Base-by-base conservation (phyloP, 2,888 invertebrate species). In the Tanypteryx hageni region DNA sequence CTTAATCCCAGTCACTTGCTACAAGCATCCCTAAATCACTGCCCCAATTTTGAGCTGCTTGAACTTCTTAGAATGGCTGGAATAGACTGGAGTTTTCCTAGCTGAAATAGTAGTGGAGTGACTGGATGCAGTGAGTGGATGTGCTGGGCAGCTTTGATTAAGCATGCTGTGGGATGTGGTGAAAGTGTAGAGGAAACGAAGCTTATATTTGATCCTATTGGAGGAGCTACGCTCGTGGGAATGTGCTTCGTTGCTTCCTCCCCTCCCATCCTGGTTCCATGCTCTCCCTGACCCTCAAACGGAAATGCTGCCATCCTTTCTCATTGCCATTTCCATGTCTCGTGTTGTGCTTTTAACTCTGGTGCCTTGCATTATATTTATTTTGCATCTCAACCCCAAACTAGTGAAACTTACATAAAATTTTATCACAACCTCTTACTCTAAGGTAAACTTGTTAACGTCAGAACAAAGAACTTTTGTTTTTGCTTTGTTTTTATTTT, bases 141-240 rank as follows among this genome's bases (percentile, higher is more conserved):
- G 92, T 91, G 92, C 64, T 92, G 56, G 91, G 83, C 91, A 92
- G 89, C 92, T 76, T 92, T 89, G 64, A 89, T 89, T 64, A 89
- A 93, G 94, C 93, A 93, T 95, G 95, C 95, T 95, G 95, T 95
- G 95, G 95, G 94, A 94, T 95, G 94, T 94, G 95, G 95, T 94
- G 95, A 95, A 95, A 94, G 94, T 94, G 94, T 94, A 94, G 94
- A 81, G 89, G 92, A 92, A 82, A 82, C 57, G 92, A 81, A 82
- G 82, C 92, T 84, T 92, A 83, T 82, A 56, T 92, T 82, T 92
- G 89, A 89, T 64, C 89, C 89, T 89, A 64, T 89, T 68, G 61
- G 89, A 89, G 89, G 89, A 89, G 89, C 64, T 89, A 61, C 27
- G 89, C 89, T 89, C 89, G 64, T 89, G 89, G 89, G 89, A 89